Evolutionary conservation across 2,113 vertebrate species (phyloP).

Genomic region (Colistium nudipinnis): DNA sequence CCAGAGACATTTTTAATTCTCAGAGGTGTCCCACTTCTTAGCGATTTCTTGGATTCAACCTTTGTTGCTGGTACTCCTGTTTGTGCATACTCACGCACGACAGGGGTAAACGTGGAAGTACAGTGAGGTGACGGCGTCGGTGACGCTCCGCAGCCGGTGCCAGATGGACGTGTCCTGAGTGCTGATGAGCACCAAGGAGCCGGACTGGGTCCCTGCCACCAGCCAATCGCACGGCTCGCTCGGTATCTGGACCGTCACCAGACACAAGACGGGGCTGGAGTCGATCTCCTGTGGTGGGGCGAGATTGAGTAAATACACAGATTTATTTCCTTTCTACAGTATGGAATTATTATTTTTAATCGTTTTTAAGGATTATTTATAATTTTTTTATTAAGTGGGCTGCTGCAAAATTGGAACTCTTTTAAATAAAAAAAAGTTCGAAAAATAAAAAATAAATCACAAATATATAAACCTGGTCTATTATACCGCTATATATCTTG

Average conservation of each 20-base stretch:
- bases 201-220: slow-evolving; percentile 91
- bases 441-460: too few relatives aligned
- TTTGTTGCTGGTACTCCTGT: not conserved
- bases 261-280: slow-evolving; percentile 88
- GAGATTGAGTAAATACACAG: not conserved
- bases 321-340: too few relatives aligned
- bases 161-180: slow-evolving; percentile 75
- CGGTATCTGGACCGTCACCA: slow-evolving; percentile 84
- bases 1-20: too few relatives aligned
- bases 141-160: slow-evolving; percentile 87
- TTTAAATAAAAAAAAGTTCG: too few relatives aligned
- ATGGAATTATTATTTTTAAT: too few relatives aligned
- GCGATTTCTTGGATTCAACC: too few relatives aligned
- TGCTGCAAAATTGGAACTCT: too few relatives aligned
- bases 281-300: slow-evolving; percentile 82
- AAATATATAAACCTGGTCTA: too few relatives aligned
- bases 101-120: slow-evolving; percentile 84
- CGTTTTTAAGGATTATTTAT: too few relatives aligned
- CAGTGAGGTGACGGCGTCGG: slow-evolving; percentile 91
- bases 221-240: slow-evolving; percentile 87
- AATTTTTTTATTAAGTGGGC: too few relatives aligned
- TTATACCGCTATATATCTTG: too few relatives aligned
- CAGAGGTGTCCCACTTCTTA: too few relatives aligned
- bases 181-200: slow-evolving; percentile 85
- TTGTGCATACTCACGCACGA: slow-evolving; percentile 53